Evolutionary conservation across 92 coral and sea anemone genomes (phyloP).

Genomic region (Hydrozoanthus gracilis): DNA sequence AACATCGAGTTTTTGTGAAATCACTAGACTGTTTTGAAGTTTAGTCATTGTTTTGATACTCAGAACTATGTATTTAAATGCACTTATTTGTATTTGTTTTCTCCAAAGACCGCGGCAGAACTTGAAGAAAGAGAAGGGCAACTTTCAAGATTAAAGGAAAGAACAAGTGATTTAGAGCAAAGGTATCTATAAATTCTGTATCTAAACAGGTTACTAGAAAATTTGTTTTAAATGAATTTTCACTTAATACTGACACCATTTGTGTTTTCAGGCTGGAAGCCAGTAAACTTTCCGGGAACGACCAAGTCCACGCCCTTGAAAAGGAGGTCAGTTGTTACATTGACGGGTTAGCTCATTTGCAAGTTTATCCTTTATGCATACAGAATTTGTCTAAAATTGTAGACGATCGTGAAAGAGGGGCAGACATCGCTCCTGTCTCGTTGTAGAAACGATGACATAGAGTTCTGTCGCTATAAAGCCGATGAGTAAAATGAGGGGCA

Average conservation of each 20-base stretch:
- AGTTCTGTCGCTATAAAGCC: too few species aligned
- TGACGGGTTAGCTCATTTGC: background rate
- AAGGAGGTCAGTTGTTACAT: slow-evolving; percentile 77
- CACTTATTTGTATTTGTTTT: background rate
- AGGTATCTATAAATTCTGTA: slow-evolving; percentile 60
- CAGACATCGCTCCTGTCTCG: too few species aligned
- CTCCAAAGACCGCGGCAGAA: slow-evolving; percentile 72
- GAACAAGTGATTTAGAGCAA: slow-evolving; percentile 81
- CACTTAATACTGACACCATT: background rate
- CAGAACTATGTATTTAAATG: background rate
- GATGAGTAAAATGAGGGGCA: too few species aligned
- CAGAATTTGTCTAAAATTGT: too few species aligned
- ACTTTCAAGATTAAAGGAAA: slow-evolving; percentile 66
- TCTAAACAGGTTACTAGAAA: background rate
- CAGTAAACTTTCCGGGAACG: slow-evolving; percentile 81
- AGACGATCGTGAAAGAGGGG: too few species aligned
- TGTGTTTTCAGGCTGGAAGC: slow-evolving; percentile 69
- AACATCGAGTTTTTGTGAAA: too few species aligned
- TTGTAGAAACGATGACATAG: too few species aligned
- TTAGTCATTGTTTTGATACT: too few species aligned
- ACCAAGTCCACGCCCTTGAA: slow-evolving; percentile 88
- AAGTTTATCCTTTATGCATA: too few species aligned
- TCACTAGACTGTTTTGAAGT: too few species aligned
- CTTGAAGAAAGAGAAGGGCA: slow-evolving; percentile 81
- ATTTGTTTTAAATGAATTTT: too few species aligned